Evolutionary conservation across 2,888 invertebrate species (phyloP).

Genomic region (Amphipoea lucens): DNA sequence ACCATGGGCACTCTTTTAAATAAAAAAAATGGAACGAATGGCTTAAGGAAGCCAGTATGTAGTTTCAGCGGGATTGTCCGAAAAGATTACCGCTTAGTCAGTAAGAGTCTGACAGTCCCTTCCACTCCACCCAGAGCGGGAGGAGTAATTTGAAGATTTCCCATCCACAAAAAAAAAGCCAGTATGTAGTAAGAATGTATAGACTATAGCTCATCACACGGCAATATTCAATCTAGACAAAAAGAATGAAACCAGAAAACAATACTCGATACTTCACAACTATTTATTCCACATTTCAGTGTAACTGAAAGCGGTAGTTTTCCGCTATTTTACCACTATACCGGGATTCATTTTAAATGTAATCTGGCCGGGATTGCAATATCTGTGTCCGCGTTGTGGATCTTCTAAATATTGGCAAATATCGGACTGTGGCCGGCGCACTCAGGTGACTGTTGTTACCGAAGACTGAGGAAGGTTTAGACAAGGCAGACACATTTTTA

Average conservation of each 20-base stretch:
- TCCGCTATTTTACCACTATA: constrained; percentile 44
- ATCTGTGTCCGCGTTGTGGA: constrained; percentile 68
- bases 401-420: constrained; percentile 79
- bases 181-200: too few relatives aligned
- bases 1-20: not conserved
- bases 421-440: constrained; percentile 68
- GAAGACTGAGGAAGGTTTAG: constrained; percentile 49
- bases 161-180: too few relatives aligned
- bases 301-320: constrained; percentile 46
- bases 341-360: constrained; percentile 72
- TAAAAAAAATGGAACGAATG: too few relatives aligned
- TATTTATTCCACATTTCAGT: constrained; percentile 38
- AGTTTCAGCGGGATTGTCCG: too few relatives aligned
- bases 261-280: constrained; percentile 14
- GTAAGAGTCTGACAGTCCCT: too few relatives aligned
- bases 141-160: too few relatives aligned
- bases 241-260: constrained; percentile 10
- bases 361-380: constrained; percentile 73
- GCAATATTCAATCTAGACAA: not conserved
- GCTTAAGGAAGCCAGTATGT: too few relatives aligned
- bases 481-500: not conserved
- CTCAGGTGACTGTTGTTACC: constrained; percentile 59
- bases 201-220: not conserved
- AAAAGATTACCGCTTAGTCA: too few relatives aligned
- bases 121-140: too few relatives aligned